Evolutionary conservation across 1,140 invertebrate genomes (phyloP).

Genomic region (Zelostemma sp.): DNA sequence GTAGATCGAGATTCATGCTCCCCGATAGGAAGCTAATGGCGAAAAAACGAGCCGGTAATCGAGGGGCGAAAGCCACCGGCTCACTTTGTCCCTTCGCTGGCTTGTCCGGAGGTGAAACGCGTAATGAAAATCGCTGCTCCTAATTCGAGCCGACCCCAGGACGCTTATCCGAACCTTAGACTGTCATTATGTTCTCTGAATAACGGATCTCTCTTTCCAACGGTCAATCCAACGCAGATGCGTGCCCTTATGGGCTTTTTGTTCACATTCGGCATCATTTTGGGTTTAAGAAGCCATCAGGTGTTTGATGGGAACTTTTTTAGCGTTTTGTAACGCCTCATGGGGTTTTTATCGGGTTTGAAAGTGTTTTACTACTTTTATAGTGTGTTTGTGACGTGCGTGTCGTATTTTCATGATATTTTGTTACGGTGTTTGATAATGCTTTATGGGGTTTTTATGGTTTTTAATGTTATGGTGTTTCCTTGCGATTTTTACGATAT

Average conservation of each 20-base stretch:
- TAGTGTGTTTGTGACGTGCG: too few relatives aligned
- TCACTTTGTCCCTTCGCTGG: slow-evolving; percentile 23
- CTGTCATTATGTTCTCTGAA: slow-evolving; percentile 40
- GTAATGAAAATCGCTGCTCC: slow-evolving; percentile 62
- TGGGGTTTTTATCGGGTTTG: too few relatives aligned
- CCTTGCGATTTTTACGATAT: too few relatives aligned
- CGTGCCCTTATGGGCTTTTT: slow-evolving; percentile 37
- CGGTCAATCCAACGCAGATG: slow-evolving; percentile 17
- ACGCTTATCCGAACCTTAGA: slow-evolving; percentile 52
- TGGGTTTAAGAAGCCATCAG: too few relatives aligned
- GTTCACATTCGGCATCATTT: slow-evolving; percentile 8
- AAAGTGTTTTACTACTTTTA: too few relatives aligned
- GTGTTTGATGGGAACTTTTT: too few relatives aligned
- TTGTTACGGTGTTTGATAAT: too few relatives aligned
- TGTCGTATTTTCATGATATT: too few relatives aligned
- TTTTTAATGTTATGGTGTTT: too few relatives aligned
- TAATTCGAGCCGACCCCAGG: slow-evolving; percentile 59
- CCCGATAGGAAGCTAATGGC: slow-evolving; percentile 36
- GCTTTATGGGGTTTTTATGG: too few relatives aligned
- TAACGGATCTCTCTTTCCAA: slow-evolving; percentile 21
- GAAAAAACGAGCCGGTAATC: slow-evolving; percentile 29
- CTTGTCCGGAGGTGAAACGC: slow-evolving; percentile 22
- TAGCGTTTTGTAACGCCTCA: too few relatives aligned
- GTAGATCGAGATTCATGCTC: slow-evolving; percentile 18
- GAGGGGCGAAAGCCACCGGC: slow-evolving; percentile 11